These are phyloP conservation scores for Leptopilina clavipes DNA, from an alignment of 1,140 invertebrate genomes.

Conservation along the genomic window DNA sequence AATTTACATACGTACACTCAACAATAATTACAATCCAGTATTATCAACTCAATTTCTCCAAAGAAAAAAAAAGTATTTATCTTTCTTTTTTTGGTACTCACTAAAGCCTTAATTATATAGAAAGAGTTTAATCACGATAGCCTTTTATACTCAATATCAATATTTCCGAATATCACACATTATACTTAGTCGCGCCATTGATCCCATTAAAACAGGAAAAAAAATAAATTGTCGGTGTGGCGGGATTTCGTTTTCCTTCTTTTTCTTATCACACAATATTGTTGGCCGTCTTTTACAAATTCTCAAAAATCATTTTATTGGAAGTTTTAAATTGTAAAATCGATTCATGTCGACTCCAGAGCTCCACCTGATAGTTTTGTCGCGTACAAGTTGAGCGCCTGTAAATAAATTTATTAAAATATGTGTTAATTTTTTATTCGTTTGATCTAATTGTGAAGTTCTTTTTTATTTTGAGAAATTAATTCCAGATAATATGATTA, in stretches of 20 bases:
- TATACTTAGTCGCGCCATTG: slow-evolving; percentile 8
- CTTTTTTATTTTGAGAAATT: no score
- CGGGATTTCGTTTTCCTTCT: not conserved
- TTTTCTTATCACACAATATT: slow-evolving; percentile 11
- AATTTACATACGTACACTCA: slow-evolving; percentile 38
- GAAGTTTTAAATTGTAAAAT: slow-evolving; percentile 46
- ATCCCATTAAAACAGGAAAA: not conserved
- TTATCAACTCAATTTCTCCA: slow-evolving; percentile 43
- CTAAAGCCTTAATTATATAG: slow-evolving; percentile 14
- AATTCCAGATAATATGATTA: no score
- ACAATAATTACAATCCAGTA: slow-evolving; percentile 33
- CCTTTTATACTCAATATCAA: slow-evolving; percentile 51
- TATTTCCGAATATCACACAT: slow-evolving; percentile 36
- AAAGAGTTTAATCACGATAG: slow-evolving; percentile 30
- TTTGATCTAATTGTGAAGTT: no score
- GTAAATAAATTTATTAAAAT: slow-evolving; percentile 43
- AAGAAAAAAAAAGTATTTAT: slow-evolving; percentile 39
- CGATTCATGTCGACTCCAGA: slow-evolving; percentile 76
- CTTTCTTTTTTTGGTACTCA: slow-evolving; percentile 17
- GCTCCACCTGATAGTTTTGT: slow-evolving; percentile 81
- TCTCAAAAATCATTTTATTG: slow-evolving; percentile 37
- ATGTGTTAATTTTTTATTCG: not conserved
- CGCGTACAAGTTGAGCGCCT: slow-evolving; percentile 82
- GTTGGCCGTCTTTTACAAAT: slow-evolving; percentile 35
- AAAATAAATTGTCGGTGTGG: not conserved